phyloP scores from a whole-genome alignment of 2,888 invertebrate genomes.

The Caenorhabditis becei region DNA sequence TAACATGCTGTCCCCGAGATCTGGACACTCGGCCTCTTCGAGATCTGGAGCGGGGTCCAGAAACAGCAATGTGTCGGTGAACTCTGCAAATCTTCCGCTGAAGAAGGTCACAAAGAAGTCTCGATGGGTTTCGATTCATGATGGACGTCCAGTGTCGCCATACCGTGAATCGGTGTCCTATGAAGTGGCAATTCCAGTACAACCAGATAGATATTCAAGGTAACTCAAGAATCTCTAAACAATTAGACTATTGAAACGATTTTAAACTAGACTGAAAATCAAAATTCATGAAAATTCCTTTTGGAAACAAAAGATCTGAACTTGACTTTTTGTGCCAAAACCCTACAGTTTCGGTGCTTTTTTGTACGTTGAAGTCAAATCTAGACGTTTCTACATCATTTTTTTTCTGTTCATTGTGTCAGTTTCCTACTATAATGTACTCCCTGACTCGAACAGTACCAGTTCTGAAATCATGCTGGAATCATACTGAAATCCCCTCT shows the following conservation, averaged over 20 bases:
- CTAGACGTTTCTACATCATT: too few species aligned
- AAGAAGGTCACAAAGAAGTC: constrained; percentile 78
- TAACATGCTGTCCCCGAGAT: constrained; percentile 66
- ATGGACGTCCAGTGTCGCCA: constrained; percentile 79
- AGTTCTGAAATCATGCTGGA: too few species aligned
- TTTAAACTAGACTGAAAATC: too few species aligned
- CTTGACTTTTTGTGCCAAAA: too few species aligned
- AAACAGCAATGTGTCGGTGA: constrained; percentile 58
- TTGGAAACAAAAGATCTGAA: too few species aligned
- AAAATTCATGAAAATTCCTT: too few species aligned
- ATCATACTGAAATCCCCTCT: too few species aligned
- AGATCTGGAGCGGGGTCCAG: constrained; percentile 61
- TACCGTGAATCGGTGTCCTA: constrained; percentile 78
- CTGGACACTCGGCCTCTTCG: constrained; percentile 62
- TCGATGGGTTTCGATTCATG: constrained; percentile 78
- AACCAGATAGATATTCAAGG: constrained; percentile 67
- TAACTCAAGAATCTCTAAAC: constrained; percentile 5
- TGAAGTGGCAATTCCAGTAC: constrained; percentile 70
- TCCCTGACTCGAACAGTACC: too few species aligned
- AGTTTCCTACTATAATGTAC: too few species aligned
- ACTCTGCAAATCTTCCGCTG: constrained; percentile 68
- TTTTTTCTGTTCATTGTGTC: not conserved
- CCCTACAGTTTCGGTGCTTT: too few species aligned
- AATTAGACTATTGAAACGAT: too few species aligned
- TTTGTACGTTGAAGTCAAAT: too few species aligned